These are phyloP conservation scores for Cynopterus brachyotis DNA, from an alignment of 2,113 vertebrate species.

Conservation along the genomic window DNA sequence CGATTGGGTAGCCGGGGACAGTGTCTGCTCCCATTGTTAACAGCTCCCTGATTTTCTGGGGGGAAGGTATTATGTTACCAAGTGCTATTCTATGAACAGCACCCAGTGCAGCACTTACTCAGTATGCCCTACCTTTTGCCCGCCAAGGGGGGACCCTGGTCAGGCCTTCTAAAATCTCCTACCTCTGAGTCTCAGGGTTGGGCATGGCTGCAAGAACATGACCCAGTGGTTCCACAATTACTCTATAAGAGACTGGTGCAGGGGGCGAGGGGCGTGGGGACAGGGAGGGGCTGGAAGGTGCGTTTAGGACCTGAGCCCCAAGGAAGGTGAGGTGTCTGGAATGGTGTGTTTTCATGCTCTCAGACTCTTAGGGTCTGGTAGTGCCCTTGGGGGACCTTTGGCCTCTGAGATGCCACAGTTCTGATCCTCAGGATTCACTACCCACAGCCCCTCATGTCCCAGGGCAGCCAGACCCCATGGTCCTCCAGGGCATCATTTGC, in stretches of 20 bases:
- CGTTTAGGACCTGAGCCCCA: not conserved
- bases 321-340: not conserved
- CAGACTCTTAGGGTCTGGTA: not conserved
- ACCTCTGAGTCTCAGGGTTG: not conserved
- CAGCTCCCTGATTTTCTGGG: not conserved
- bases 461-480: slow-evolving; percentile 90
- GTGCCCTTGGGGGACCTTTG: not conserved
- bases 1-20: not conserved
- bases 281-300: not conserved
- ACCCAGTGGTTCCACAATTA: not conserved
- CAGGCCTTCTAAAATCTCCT: not conserved
- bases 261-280: fast-evolving
- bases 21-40: not conserved
- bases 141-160: not conserved
- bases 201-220: not conserved
- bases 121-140: not conserved
- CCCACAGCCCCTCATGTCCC: slow-evolving; percentile 91
- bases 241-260: not conserved
- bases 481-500: slow-evolving; percentile 89
- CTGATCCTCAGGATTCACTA: slow-evolving; percentile 92
- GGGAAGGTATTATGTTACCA: not conserved
- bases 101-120: not conserved
- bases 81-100: not conserved
- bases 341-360: fast-evolving
- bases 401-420: slow-evolving; percentile 37